Conservation (phyloP, 2,113 vertebrate genomes). For the Poeciliopsis prolifica region DNA sequence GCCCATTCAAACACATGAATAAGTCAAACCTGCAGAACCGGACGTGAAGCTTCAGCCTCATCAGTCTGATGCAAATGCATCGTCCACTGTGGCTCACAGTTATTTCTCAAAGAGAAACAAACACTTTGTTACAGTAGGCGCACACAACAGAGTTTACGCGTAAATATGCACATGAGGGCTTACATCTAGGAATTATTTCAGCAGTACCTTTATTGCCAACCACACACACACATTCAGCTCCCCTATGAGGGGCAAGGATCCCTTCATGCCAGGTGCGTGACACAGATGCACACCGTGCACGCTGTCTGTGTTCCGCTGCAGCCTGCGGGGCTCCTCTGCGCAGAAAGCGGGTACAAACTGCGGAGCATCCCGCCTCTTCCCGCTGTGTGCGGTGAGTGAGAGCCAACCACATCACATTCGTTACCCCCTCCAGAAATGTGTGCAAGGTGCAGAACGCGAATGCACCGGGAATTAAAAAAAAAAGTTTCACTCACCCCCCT, state of each 20-base stretch:
- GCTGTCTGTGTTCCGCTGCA: conserved; percentile 24
- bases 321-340: background rate
- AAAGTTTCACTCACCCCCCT: too few species aligned
- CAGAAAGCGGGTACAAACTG: conserved; percentile 19
- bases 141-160: background rate
- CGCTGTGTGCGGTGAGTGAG: background rate
- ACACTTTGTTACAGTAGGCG: background rate
- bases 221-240: too few species aligned
- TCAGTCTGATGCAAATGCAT: background rate
- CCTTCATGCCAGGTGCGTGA: conserved; percentile 28
- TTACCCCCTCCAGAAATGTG: background rate
- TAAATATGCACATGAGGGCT: background rate
- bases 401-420: conserved; percentile 11
- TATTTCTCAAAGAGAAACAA: background rate
- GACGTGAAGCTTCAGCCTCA: conserved; percentile 13
- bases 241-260: background rate
- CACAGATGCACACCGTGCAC: conserved; percentile 16
- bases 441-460: background rate
- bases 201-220: too few species aligned
- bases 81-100: background rate
- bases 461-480: background rate
- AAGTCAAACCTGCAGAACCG: background rate
- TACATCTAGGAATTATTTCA: background rate
- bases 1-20: conserved; percentile 2
- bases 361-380: conserved; percentile 10